Conservation (phyloP, 2,113 vertebrate genomes). For the Geothlypis trichas region DNA sequence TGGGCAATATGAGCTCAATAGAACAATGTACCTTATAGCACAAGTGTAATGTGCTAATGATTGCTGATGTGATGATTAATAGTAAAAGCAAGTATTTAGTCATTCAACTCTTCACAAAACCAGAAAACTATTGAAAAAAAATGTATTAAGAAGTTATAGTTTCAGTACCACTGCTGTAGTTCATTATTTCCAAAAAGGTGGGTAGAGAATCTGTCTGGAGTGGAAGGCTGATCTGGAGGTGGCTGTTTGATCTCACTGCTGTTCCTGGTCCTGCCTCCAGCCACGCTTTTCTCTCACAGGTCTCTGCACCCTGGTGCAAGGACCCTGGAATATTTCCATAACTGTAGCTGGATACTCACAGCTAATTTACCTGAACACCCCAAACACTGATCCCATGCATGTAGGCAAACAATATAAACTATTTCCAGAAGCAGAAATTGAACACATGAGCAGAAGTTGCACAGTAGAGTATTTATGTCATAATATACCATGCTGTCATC, state of each 20-base stretch:
- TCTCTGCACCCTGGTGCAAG: not conserved
- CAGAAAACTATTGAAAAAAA: not conserved
- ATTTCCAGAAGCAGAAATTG: not conserved
- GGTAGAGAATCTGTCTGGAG: not conserved
- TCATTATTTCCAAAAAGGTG: not conserved
- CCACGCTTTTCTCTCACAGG: not conserved
- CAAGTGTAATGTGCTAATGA: not conserved
- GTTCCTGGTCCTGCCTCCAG: not conserved
- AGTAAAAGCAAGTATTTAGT: not conserved
- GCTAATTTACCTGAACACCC: not conserved
- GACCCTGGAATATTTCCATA: not conserved
- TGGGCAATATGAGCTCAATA: not conserved
- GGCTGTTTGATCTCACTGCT: not conserved
- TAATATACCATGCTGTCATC: not conserved
- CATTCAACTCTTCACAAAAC: not conserved
- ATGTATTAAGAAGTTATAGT: not conserved
- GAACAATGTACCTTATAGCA: not conserved
- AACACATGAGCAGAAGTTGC: not conserved
- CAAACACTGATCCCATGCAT: not conserved
- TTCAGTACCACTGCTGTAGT: not conserved
- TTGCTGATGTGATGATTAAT: not conserved
- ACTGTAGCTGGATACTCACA: not conserved
- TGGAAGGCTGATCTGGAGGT: not conserved
- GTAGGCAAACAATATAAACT: rapidly evolving
- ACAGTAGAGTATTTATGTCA: not conserved